phyloP scores from a whole-genome alignment of 2,888 invertebrate genomes.

The Tetranychus piercei region DNA sequence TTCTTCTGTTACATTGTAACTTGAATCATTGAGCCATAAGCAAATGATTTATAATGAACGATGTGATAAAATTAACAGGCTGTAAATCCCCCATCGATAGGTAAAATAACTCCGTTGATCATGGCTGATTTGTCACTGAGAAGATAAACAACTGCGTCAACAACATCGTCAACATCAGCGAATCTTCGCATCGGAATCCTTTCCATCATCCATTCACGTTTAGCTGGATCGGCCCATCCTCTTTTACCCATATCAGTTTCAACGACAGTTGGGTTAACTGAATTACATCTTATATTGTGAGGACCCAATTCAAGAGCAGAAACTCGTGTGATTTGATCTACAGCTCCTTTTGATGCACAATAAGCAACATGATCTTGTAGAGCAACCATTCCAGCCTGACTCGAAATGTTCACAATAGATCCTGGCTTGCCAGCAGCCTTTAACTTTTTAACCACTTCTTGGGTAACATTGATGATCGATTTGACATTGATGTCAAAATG shows the following conservation, averaged over 20 bases:
- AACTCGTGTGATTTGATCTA: conserved; percentile 61
- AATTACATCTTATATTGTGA: conserved; percentile 60
- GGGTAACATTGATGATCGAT: conserved; percentile 62
- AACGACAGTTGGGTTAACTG: conserved; percentile 83
- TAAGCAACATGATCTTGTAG: conserved; percentile 59
- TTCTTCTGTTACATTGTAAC: too few species aligned
- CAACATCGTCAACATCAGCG: conserved; percentile 57
- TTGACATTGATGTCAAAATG: conserved; percentile 47
- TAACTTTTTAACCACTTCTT: conserved; percentile 56
- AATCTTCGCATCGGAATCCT: conserved; percentile 62
- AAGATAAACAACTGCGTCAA: conserved; percentile 56
- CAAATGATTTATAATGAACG: too few species aligned
- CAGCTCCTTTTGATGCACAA: conserved; percentile 66
- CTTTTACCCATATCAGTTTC: conserved; percentile 64
- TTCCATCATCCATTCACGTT: conserved; percentile 48
- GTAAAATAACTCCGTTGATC: conserved; percentile 56
- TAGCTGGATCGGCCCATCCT: conserved; percentile 57
- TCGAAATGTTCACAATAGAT: conserved; percentile 74
- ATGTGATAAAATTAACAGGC: not conserved
- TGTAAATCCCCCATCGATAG: conserved; percentile 60
- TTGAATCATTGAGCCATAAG: too few species aligned
- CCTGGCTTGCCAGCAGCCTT: conserved; percentile 50
- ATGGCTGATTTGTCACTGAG: conserved; percentile 60
- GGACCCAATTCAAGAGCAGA: conserved; percentile 72
- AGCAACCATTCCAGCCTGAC: conserved; percentile 50